Conservation (phyloP, 2,113 vertebrate genomes). For the Alexandromys fortis region DNA sequence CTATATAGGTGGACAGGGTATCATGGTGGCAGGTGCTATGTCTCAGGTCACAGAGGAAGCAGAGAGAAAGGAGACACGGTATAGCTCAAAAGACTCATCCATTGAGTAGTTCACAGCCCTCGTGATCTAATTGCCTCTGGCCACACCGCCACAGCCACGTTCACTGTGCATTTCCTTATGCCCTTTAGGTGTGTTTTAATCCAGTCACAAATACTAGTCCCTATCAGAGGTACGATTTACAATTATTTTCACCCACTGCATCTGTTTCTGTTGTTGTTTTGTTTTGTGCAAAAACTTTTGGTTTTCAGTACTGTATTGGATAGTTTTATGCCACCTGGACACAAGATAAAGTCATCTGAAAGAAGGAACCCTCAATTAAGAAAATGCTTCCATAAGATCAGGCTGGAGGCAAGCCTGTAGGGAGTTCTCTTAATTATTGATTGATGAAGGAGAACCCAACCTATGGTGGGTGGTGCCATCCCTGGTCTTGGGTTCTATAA, state of each 20-base stretch:
- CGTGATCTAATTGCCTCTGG: neutral
- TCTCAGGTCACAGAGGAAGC: neutral
- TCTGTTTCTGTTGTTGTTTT: too few species aligned
- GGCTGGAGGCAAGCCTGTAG: neutral
- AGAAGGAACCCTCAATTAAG: neutral
- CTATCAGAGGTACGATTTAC: neutral
- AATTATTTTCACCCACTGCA: neutral
- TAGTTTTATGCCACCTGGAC: neutral
- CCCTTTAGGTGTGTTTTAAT: too few species aligned
- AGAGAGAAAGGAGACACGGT: neutral
- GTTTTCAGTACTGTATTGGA: too few species aligned
- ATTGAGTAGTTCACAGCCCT: neutral
- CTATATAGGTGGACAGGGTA: neutral
- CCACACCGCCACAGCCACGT: neutral
- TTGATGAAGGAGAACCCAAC: neutral
- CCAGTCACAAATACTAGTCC: neutral
- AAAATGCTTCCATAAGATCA: neutral
- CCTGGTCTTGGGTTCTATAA: neutral
- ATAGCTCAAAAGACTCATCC: neutral
- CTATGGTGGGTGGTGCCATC: neutral
- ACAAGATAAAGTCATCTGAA: neutral
- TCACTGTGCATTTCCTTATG: neutral
- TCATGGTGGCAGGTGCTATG: too few species aligned
- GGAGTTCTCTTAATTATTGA: neutral
- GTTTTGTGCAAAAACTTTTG: too few species aligned